Evolutionary conservation across 2,888 invertebrate species (phyloP).

Genomic region (Drosophila buzzatii): DNA sequence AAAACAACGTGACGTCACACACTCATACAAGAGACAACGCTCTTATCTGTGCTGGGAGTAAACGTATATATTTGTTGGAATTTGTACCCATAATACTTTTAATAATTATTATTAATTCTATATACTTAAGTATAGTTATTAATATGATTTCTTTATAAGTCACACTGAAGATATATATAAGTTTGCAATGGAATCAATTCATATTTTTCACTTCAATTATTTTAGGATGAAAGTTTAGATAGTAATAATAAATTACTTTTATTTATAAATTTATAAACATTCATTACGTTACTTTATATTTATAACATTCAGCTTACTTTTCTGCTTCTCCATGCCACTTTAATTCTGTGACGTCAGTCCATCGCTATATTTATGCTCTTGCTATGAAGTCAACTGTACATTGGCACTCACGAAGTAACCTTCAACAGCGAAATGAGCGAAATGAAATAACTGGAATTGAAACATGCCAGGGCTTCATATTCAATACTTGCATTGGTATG

Average conservation of each 20-base stretch:
- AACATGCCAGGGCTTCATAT: slow-evolving; percentile 47
- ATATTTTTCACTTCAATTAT: not conserved
- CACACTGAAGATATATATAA: not conserved
- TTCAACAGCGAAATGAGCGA: not conserved
- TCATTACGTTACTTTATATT: not conserved
- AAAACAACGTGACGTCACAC: slow-evolving; percentile 37
- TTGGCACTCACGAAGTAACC: slow-evolving; percentile 10
- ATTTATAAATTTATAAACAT: too few relatives aligned
- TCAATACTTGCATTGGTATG: slow-evolving; percentile 32
- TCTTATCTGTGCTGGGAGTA: not conserved
- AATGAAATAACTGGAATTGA: slow-evolving; percentile 37
- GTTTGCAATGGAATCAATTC: not conserved
- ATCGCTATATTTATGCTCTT: not conserved
- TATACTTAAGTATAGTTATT: not conserved
- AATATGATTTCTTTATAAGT: not conserved
- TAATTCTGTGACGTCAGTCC: slow-evolving; percentile 31
- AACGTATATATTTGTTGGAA: not conserved
- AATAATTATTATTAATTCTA: not conserved
- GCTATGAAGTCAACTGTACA: not conserved
- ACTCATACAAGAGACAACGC: not conserved
- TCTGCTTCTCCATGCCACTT: not conserved
- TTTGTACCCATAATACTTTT: not conserved
- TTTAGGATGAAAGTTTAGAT: not conserved
- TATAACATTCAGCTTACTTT: too few relatives aligned
- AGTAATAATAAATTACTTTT: not conserved